These are phyloP conservation scores for Stichopus horrens DNA, from an alignment of 53 echinoderm and acorn worm genomes.

Conservation along the genomic window DNA sequence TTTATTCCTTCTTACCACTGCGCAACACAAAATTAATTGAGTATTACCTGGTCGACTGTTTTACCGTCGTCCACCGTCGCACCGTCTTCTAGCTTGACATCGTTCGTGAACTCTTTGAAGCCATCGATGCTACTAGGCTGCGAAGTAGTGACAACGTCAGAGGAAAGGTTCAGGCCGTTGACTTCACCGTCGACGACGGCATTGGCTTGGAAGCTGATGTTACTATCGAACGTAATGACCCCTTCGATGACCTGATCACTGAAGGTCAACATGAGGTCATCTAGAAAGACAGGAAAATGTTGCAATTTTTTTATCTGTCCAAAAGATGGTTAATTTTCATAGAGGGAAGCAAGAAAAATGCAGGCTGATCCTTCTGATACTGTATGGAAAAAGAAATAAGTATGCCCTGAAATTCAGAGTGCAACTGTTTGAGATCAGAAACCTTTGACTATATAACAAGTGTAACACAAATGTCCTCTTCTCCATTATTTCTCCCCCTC, in stretches of 20 bases:
- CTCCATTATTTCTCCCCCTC: too few species aligned
- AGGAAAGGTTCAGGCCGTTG: constrained; percentile 3
- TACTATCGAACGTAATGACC: constrained; percentile 48
- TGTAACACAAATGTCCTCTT: too few species aligned
- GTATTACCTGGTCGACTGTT: constrained; percentile 18
- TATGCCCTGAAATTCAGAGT: too few species aligned
- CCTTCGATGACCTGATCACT: constrained; percentile 47
- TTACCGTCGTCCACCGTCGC: not conserved
- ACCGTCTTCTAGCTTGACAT: constrained; percentile 27
- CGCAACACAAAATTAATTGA: too few species aligned
- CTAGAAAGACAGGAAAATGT: not conserved
- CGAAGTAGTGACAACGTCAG: constrained; percentile 26
- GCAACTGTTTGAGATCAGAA: not conserved
- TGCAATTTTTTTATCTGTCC: not conserved
- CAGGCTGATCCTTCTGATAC: too few species aligned
- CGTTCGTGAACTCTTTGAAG: not conserved
- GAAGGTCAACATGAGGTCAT: constrained; percentile 24
- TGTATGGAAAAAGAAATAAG: too few species aligned
- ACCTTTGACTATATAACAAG: not conserved
- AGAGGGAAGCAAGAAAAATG: too few species aligned
- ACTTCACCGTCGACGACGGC: not conserved
- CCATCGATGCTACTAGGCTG: constrained; percentile 10
- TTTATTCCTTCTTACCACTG: too few species aligned
- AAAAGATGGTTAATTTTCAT: too few species aligned
- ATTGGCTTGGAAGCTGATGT: constrained; percentile 12